Conservation (phyloP, 2,888 invertebrate genomes). For the Luffia ferchaultella region DNA sequence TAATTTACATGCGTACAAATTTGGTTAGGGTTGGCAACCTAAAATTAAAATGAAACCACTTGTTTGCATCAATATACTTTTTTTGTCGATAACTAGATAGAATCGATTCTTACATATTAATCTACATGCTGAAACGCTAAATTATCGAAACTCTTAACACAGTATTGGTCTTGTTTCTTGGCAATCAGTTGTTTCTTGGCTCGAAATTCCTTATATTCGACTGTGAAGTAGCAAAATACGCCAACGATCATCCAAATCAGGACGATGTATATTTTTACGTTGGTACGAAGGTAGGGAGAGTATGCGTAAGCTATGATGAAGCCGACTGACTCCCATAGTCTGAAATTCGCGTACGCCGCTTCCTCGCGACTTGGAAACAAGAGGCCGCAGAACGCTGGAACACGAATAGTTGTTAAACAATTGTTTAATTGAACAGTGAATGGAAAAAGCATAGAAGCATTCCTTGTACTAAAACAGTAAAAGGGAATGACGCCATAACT, state of each 20-base stretch:
- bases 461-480: too few relatives aligned
- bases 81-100: too few relatives aligned
- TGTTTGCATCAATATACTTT: too few relatives aligned
- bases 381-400: slow-evolving; percentile 68
- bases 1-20: too few relatives aligned
- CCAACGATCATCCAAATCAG: slow-evolving; percentile 53
- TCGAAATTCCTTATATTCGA: slow-evolving; percentile 35
- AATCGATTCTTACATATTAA: too few relatives aligned
- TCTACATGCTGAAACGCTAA: slow-evolving; percentile 37
- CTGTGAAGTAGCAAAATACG: slow-evolving; percentile 55
- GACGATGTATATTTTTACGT: slow-evolving; percentile 61
- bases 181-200: slow-evolving; percentile 23
- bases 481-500: too few relatives aligned
- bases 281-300: slow-evolving; percentile 58
- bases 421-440: too few relatives aligned
- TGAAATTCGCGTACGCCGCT: slow-evolving; percentile 75
- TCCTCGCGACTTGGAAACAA: slow-evolving; percentile 70
- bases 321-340: slow-evolving; percentile 74
- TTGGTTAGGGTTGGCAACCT: too few relatives aligned
- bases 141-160: slow-evolving; percentile 38
- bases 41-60: too few relatives aligned
- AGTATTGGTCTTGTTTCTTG: slow-evolving; percentile 17
- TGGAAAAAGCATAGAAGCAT: too few relatives aligned
- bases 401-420: slow-evolving; percentile 5
- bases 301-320: slow-evolving; percentile 70